Evolutionary conservation across 1,140 invertebrate species (phyloP).

Genomic region (Lordiphosa collinella): DNA sequence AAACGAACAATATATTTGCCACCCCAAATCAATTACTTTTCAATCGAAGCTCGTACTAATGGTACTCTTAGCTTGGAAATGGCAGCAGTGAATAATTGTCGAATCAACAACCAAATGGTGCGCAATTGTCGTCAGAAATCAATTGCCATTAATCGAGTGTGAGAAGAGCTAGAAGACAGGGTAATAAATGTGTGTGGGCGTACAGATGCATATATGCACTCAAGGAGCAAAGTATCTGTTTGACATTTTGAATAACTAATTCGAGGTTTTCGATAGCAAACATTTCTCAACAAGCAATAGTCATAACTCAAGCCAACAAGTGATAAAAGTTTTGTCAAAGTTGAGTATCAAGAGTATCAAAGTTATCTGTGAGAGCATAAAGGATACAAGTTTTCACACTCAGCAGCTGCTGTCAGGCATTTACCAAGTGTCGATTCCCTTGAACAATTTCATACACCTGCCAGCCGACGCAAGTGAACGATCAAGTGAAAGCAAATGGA

Average conservation of each 20-base stretch:
- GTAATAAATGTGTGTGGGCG: too few relatives aligned
- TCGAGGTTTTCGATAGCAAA: too few relatives aligned
- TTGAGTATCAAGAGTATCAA: not conserved
- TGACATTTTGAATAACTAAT: too few relatives aligned
- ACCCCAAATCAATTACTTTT: too few relatives aligned
- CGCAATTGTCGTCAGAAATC: slow-evolving; percentile 51
- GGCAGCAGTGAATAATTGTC: slow-evolving; percentile 30
- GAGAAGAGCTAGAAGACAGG: slow-evolving; percentile 1
- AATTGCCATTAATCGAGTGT: slow-evolving; percentile 63
- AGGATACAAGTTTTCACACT: slow-evolving; percentile 1
- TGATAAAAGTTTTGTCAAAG: too few relatives aligned
- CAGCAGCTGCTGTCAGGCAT: slow-evolving; percentile 7
- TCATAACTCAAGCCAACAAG: too few relatives aligned
- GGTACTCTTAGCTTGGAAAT: not conserved
- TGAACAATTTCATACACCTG: slow-evolving; percentile 13
- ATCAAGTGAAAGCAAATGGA: slow-evolving; percentile 19
- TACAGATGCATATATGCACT: too few relatives aligned
- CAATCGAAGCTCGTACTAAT: too few relatives aligned
- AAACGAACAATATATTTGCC: too few relatives aligned
- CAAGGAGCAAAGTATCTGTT: too few relatives aligned
- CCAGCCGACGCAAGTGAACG: not conserved
- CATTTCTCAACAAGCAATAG: too few relatives aligned
- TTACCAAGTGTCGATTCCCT: slow-evolving; percentile 4
- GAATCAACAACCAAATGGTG: slow-evolving; percentile 30
- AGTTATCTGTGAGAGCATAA: not conserved